A percentile compares a stretch with the other conserved stretches of the same genome.
phyloP scores from a whole-genome alignment of 2,888 invertebrate species.

The Nipponacmea schrenckii region DNA sequence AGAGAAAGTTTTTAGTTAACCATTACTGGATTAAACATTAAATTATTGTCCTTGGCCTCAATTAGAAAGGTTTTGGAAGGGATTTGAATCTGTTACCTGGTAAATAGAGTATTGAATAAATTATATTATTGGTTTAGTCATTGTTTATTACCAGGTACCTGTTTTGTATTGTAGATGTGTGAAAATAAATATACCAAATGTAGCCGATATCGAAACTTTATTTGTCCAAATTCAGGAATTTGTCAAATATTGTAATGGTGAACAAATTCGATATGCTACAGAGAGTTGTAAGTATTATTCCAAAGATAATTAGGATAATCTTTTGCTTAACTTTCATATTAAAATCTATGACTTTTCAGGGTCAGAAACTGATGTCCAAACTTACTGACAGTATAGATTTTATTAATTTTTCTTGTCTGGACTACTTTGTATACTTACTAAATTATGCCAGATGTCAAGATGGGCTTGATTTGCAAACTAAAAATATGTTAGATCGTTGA shows the following conservation, averaged over 20 bases:
- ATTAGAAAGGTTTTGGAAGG: too few relatives aligned
- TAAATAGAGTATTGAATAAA: background rate
- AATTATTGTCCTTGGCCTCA: too few relatives aligned
- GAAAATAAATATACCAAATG: conserved; percentile 64
- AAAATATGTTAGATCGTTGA: too few relatives aligned
- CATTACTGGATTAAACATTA: too few relatives aligned
- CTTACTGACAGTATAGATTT: too few relatives aligned
- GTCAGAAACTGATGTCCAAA: too few relatives aligned
- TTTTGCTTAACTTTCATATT: background rate
- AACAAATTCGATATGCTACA: conserved; percentile 87
- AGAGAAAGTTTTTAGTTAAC: background rate
- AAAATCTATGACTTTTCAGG: too few relatives aligned
- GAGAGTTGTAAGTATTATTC: conserved; percentile 79
- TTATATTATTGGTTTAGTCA: background rate
- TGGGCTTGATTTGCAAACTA: too few relatives aligned
- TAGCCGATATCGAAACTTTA: conserved; percentile 71
- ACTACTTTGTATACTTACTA: too few relatives aligned
- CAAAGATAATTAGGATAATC: background rate
- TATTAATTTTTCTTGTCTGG: too few relatives aligned
- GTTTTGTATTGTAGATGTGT: conserved; percentile 56
- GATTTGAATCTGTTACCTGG: too few relatives aligned
- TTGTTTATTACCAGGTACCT: background rate
- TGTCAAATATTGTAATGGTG: conserved; percentile 85
- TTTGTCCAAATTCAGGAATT: conserved; percentile 87
- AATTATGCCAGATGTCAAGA: too few relatives aligned